These are phyloP conservation scores for Dendrolimus kikuchii DNA, from an alignment of 1,140 invertebrate species.

Conservation along the genomic window DNA sequence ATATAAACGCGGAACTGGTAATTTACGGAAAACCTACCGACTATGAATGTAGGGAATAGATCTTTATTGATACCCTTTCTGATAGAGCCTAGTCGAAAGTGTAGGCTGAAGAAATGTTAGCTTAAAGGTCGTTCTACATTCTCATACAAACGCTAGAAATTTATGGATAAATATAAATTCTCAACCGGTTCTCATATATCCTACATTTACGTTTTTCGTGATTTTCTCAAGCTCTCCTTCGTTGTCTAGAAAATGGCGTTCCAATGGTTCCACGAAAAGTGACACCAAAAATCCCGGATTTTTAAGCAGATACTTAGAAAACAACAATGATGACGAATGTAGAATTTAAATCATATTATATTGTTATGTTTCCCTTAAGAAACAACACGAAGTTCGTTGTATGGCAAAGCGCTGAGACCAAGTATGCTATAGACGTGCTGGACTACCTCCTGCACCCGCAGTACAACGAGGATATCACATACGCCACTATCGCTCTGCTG, in stretches of 20 bases:
- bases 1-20: no score
- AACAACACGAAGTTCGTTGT: conserved; percentile 43
- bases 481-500: conserved; percentile 33
- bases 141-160: no score
- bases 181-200: not conserved
- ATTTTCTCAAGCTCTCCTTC: not conserved
- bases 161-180: no score
- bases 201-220: not conserved
- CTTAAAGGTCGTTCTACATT: no score
- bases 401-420: conserved; percentile 25
- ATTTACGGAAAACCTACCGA: no score
- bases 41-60: no score
- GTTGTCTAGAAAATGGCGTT: no score
- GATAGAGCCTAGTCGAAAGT: no score
- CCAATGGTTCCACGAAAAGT: not conserved
- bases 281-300: not conserved
- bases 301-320: no score
- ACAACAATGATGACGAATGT: not conserved
- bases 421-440: conserved; percentile 26
- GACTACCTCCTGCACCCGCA: conserved; percentile 39
- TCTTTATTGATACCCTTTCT: no score
- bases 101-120: no score
- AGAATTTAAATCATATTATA: not conserved
- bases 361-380: conserved; percentile 11
- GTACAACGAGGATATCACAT: conserved; percentile 20